Evolutionary conservation across 2,113 vertebrate species (phyloP).

Genomic region (Colius striatus): DNA sequence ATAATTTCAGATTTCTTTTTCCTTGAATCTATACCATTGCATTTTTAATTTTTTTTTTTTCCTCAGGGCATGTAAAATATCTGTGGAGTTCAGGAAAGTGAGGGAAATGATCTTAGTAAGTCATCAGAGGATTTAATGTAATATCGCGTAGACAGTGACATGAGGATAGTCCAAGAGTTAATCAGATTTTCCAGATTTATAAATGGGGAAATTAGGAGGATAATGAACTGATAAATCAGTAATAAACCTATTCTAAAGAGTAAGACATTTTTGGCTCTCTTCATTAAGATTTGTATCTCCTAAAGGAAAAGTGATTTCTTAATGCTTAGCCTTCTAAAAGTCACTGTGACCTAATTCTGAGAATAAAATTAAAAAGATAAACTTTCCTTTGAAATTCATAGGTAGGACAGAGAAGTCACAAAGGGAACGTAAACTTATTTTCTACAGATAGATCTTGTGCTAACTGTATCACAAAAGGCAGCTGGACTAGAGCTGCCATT

Average conservation of each 20-base stretch:
- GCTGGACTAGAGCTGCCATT: not conserved
- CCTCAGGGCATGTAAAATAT: not conserved
- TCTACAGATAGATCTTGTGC: not conserved
- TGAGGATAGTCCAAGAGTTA: slow-evolving; percentile 72
- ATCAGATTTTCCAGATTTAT: slow-evolving; percentile 77
- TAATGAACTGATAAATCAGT: slow-evolving; percentile 82
- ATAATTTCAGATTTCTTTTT: not conserved
- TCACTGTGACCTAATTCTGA: slow-evolving; percentile 55
- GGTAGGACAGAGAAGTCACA: slow-evolving; percentile 38
- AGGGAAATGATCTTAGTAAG: slow-evolving; percentile 47
- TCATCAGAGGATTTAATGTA: slow-evolving; percentile 63
- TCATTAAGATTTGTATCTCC: slow-evolving; percentile 78
- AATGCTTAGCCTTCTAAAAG: slow-evolving; percentile 58
- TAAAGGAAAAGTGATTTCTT: slow-evolving; percentile 73
- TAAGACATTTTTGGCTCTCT: slow-evolving; percentile 75
- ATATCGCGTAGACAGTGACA: slow-evolving; percentile 60
- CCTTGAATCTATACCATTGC: not conserved
- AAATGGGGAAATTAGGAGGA: slow-evolving; percentile 77
- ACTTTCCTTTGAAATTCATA: slow-evolving; percentile 49
- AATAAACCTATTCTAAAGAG: slow-evolving; percentile 74
- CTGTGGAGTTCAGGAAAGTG: slow-evolving; percentile 33
- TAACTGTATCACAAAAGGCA: not conserved
- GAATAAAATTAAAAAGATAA: slow-evolving; percentile 64
- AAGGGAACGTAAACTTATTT: slow-evolving; percentile 33
- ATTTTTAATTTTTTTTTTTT: not conserved